Percentiles rank a stretch among this genome's conserved stretches.
These are phyloP conservation scores for Pachyrhynchus sulphureomaculatus DNA, from an alignment of 1,140 invertebrate species.

Conservation along the genomic window DNA sequence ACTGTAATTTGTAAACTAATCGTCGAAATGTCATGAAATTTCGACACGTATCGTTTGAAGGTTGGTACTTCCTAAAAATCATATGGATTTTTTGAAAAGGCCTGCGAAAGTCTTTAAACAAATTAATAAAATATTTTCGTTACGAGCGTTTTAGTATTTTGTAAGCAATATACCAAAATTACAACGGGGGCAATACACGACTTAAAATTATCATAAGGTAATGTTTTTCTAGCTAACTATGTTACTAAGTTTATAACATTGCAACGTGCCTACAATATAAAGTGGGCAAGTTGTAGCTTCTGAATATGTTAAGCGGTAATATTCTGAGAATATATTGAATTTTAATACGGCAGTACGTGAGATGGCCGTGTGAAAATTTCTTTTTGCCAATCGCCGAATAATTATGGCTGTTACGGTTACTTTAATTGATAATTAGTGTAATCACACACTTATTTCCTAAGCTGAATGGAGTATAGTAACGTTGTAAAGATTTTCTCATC, in stretches of 20 bases:
- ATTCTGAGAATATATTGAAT: slow-evolving; percentile 15
- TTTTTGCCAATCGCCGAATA: slow-evolving; percentile 10
- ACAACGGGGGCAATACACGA: too few species aligned
- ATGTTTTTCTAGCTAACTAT: slow-evolving; percentile 11
- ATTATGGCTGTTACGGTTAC: neutral
- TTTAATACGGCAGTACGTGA: slow-evolving; percentile 14
- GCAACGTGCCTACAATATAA: slow-evolving; percentile 12
- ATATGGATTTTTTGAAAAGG: too few species aligned
- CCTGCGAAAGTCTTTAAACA: too few species aligned
- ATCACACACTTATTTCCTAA: neutral
- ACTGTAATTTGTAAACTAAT: too few species aligned
- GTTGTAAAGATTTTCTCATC: slow-evolving; percentile 2
- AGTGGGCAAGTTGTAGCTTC: neutral
- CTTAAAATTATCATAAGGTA: slow-evolving; percentile 2
- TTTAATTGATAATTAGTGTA: slow-evolving; percentile 2
- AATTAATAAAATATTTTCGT: too few species aligned
- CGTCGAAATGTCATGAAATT: too few species aligned
- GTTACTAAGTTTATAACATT: slow-evolving; percentile 16
- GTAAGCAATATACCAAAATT: too few species aligned
- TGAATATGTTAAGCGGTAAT: slow-evolving; percentile 12
- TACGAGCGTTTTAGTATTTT: too few species aligned
- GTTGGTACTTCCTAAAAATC: too few species aligned
- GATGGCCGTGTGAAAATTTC: slow-evolving; percentile 13
- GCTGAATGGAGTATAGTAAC: neutral
- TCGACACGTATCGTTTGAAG: too few species aligned